Evolutionary conservation across 2,113 vertebrate genomes (phyloP), one percentile per base, ranked within the genome.

Genomic region (Azemiops feae): DNA sequence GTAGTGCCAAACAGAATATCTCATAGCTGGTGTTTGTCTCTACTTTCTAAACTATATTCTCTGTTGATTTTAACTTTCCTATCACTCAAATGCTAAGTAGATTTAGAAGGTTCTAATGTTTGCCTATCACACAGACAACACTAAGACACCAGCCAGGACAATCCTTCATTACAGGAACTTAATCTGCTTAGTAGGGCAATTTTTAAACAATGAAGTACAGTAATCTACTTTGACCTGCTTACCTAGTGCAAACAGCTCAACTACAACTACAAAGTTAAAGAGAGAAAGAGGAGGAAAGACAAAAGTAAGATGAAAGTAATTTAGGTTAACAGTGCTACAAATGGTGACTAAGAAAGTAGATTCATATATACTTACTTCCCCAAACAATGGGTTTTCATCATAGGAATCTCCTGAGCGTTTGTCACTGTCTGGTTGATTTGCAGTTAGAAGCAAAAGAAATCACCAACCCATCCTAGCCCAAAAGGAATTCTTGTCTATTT

Each of bases 131-230:
- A 55, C 43, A 52, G 74, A 64, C 50, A 57, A 91, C 94, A 92
- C 58, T 92, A 95, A 94, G 87, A 91, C 60, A 93, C 60, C 92
- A 92, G 90, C 81, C 93, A 94, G 91, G 95, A 97, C 94, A 97
- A 96, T 95, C 91, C 94, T 85, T 92, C 14, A 85, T 95, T 91
- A 90, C 91, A 91, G 94, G 90, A 94, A 93, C 58, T 88, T 86
- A 95, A 91, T 92, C 94, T 87, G 93, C 95, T 95, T 94, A 96
- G 95, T 92, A 95, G 91, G 88, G 54, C 87, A 92, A 86, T 94
- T 94, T 96, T 94, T 94, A 91, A 91, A 93, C 91, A 93, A 95
- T 50, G 58, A 94, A 95, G 87, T 94, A 88, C 91, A 92, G 88
- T 92, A 94, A 90, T 90, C 87, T 12, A 95, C 64, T 95, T 55